These are phyloP conservation scores for Porites evermanni DNA, from an alignment of 92 coral and sea anemone genomes.

Conservation along the genomic window DNA sequence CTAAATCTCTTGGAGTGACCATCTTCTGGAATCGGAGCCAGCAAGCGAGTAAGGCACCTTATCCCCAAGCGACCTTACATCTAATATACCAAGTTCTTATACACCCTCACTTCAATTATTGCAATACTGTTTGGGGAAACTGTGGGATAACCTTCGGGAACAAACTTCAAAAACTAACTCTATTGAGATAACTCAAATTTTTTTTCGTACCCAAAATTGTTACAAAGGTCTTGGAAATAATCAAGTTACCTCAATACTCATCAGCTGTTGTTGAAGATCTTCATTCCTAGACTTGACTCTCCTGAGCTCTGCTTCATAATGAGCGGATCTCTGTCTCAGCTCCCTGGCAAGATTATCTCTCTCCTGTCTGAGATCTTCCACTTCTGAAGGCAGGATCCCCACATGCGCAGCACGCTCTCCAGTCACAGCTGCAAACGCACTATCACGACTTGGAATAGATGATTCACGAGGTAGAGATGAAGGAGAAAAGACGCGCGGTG, in stretches of 20 bases:
- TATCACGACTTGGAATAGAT: constrained; percentile 53
- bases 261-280: constrained; percentile 73
- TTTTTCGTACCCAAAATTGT: no score
- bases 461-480: constrained; percentile 17
- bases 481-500: constrained; percentile 21
- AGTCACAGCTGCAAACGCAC: constrained; percentile 49
- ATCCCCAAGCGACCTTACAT: no score
- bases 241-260: constrained; percentile 67
- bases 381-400: constrained; percentile 23
- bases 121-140: no score
- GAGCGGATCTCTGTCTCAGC: constrained; percentile 37
- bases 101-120: no score
- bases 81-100: no score
- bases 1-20: no score
- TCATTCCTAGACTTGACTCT: constrained; percentile 49
- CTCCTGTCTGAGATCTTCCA: constrained; percentile 55
- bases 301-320: constrained; percentile 60
- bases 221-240: neutral
- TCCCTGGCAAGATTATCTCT: constrained; percentile 51
- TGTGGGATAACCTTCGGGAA: no score
- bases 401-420: constrained; percentile 36
- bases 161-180: no score
- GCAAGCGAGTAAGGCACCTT: no score
- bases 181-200: no score
- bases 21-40: no score